Conservation (phyloP, 2,888 invertebrate genomes). For the Doris montereyensis region DNA sequence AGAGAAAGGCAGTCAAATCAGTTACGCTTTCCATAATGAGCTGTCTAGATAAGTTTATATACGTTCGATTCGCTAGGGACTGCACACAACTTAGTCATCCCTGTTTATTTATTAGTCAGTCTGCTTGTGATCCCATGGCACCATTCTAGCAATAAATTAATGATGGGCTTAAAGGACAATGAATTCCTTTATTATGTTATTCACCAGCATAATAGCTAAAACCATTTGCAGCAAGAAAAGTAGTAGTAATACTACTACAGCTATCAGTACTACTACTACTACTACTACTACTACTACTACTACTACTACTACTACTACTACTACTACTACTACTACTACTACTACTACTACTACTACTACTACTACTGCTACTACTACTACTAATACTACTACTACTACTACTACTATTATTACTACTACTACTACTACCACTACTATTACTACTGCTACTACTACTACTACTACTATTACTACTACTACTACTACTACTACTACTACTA, state of each 20-base stretch:
- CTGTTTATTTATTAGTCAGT: too few relatives aligned
- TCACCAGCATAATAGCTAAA: not conserved
- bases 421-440: not conserved
- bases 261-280: conserved; percentile 6
- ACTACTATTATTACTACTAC: not conserved
- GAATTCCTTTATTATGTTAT: too few relatives aligned
- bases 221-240: not conserved
- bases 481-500: not conserved
- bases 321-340: conserved; percentile 10
- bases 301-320: not conserved
- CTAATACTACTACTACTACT: not conserved
- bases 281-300: not conserved
- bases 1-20: too few relatives aligned
- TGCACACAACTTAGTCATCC: too few relatives aligned
- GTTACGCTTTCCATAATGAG: too few relatives aligned
- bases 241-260: not conserved
- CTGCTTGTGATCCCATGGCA: too few relatives aligned
- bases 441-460: not conserved
- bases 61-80: too few relatives aligned
- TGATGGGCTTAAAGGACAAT: too few relatives aligned
- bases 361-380: not conserved
- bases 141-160: too few relatives aligned
- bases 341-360: not conserved
- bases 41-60: too few relatives aligned
- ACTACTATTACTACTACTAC: not conserved